These are phyloP conservation scores for Psammodynastes pulverulentus DNA, from an alignment of 2,113 vertebrate genomes.

Conservation along the genomic window DNA sequence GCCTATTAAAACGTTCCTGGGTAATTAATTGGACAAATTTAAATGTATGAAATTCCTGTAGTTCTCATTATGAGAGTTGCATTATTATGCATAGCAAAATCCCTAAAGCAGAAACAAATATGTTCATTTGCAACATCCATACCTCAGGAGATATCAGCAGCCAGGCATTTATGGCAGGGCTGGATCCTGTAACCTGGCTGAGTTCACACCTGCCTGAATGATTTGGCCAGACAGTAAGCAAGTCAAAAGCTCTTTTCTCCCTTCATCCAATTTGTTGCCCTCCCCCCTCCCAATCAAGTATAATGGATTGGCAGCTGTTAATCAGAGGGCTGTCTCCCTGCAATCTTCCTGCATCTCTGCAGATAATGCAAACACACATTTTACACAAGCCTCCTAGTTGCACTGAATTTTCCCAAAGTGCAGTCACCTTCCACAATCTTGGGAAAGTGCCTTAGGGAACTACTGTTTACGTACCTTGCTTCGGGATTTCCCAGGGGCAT, in stretches of 20 bases:
- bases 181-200: not conserved
- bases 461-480: not conserved
- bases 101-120: constrained; percentile 70
- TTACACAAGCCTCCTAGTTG: not conserved
- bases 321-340: not conserved
- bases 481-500: not conserved
- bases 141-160: constrained; percentile 58
- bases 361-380: not conserved
- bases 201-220: not conserved
- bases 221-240: not conserved
- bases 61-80: constrained; percentile 63
- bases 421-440: not conserved
- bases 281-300: not conserved
- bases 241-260: not conserved
- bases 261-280: not conserved
- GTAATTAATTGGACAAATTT: constrained; percentile 70
- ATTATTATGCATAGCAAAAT: constrained; percentile 70
- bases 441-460: not conserved
- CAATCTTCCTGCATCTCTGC: not conserved
- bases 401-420: not conserved
- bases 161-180: constrained; percentile 50
- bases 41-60: constrained; percentile 70
- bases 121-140: constrained; percentile 66
- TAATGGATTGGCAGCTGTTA: not conserved
- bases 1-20: constrained; percentile 59